Evolutionary conservation across 2,888 invertebrate genomes (phyloP).

Genomic region (Coleophora flavipennella): DNA sequence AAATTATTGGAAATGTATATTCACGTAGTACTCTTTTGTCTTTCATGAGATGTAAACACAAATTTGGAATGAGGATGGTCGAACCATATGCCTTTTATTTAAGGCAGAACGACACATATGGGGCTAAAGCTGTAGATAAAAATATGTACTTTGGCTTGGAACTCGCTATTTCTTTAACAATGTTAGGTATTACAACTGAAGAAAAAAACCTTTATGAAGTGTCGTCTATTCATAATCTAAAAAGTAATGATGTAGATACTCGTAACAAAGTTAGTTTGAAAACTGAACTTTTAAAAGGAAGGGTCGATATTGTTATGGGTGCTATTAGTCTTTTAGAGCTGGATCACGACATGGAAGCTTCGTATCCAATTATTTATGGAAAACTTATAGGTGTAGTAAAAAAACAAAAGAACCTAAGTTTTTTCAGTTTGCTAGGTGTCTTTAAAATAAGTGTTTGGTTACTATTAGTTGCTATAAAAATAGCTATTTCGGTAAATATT

Average conservation of each 20-base stretch:
- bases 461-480: not conserved
- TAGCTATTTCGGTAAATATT: not conserved
- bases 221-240: not conserved
- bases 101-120: too few species aligned
- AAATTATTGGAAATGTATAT: too few species aligned
- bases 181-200: not conserved
- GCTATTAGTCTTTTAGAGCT: not conserved
- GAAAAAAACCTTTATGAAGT: not conserved
- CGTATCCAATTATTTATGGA: not conserved
- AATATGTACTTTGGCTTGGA: not conserved
- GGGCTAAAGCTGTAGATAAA: not conserved
- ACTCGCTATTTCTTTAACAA: not conserved
- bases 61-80: not conserved
- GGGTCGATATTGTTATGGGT: not conserved
- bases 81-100: not conserved
- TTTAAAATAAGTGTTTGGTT: not conserved
- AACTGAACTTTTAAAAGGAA: not conserved
- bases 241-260: not conserved
- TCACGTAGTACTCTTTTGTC: too few species aligned
- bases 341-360: not conserved
- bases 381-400: not conserved
- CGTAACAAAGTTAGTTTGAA: not conserved
- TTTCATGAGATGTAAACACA: not conserved
- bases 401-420: not conserved
- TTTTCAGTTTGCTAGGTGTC: not conserved